Base-by-base conservation (phyloP, 2,113 vertebrate species). In the Bubo bubo region DNA sequence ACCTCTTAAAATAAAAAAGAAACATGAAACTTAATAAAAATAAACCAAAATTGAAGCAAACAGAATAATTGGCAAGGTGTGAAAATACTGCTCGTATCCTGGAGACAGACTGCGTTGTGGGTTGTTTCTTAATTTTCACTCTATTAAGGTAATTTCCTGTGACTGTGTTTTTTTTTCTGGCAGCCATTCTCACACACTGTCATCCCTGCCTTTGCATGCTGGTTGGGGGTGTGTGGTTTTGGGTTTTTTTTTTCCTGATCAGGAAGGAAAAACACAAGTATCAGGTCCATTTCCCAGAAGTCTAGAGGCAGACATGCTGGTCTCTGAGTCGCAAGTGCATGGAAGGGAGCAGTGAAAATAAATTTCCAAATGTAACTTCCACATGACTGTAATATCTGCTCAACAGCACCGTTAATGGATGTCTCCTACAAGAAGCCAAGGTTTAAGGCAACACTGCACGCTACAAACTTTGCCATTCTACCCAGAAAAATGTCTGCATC, bases 111-210 rank as follows among this genome's bases (percentile, higher is more conserved):
- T 90, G 53, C 41, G 21, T 97, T 96, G 94, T 91, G 14, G 1
- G 95, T 97, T 2, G 21, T 98, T 98, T 98, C 98, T 98, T 98
- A 98, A 98, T 98, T 98, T 98, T 98, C 98, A 98, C 97, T 97
- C 97, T 97, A 98, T 98, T 98, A 98, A 97, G 97, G 96, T 97
- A 98, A 98, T 98, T 98, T 98, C 98, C 98, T 98, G 91, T 97
- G 97, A 94, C 96, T 90, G 68, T 94, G 85, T 77, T 74, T 88
- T 97, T 95, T 97, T 98, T 95, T 95, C 73, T 43, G 11, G 95
- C 45, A 77, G 95, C 84, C 85, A 88, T 94, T 97, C 90, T 93
- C 95, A 70, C 82, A 91, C 12, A 24, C 80, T 93, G 85, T 89
- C 72, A 92, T 82, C 55, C 41, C 86, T 95, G 77, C 50, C 53